These are phyloP conservation scores for Kryptolebias ocellatus DNA, from an alignment of 2,797 vertebrate genomes.

Conservation along the genomic window DNA sequence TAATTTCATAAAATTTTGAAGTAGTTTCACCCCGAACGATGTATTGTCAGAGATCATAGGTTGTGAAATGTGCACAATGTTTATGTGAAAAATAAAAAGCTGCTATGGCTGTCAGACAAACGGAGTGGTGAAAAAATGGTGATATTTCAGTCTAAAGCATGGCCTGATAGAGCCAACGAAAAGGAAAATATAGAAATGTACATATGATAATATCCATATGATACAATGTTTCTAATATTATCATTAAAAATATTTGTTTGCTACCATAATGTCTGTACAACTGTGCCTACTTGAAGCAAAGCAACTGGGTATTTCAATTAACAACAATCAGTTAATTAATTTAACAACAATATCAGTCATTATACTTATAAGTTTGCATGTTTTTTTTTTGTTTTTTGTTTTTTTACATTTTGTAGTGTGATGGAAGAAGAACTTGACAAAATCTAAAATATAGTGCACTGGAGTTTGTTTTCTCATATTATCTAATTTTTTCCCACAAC, in stretches of 20 bases:
- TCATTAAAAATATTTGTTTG: background rate
- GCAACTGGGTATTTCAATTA: background rate
- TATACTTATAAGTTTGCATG: too few species aligned
- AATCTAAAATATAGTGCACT: too few species aligned
- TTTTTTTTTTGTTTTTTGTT: too few species aligned
- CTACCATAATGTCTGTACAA: background rate
- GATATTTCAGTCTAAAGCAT: background rate
- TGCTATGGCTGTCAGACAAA: background rate
- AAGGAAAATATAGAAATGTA: background rate
- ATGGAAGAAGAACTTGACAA: too few species aligned
- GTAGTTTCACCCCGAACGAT: background rate
- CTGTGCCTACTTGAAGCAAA: background rate
- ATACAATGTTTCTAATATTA: background rate
- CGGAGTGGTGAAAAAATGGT: background rate
- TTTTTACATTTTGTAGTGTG: too few species aligned
- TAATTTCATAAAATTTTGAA: background rate
- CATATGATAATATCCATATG: too few species aligned
- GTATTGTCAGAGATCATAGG: background rate
- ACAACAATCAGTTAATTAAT: too few species aligned
- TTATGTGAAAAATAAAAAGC: background rate
- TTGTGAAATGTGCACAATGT: background rate
- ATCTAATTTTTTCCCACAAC: too few species aligned
- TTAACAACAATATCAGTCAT: background rate
- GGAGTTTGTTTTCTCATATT: too few species aligned
- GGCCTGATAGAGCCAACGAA: background rate